Evolutionary conservation across 2,888 invertebrate species (phyloP), one percentile per base, ranked within the genome.

Genomic region (Machimus rusticus): DNA sequence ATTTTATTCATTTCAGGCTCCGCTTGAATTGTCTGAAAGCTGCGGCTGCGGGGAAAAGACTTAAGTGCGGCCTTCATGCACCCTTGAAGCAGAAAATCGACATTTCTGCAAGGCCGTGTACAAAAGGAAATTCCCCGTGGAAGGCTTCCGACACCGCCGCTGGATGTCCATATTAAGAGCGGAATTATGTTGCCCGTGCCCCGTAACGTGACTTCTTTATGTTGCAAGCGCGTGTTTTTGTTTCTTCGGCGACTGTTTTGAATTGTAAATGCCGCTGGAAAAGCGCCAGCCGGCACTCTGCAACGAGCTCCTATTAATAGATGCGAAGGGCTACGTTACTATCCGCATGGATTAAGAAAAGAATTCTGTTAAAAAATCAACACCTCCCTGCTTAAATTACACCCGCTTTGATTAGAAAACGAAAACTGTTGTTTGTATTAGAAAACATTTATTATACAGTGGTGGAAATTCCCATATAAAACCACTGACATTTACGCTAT

Each of bases 81-180:
- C 76, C 82, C 82, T 87, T 87, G 43, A 82, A 87, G 87, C 87
- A 82, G 82, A 87, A 87, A 87, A 87, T 87, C 82, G 87, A 87
- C 87, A 87, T 87, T 87, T 82, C 66, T 81, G 81, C 81, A 81
- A 81, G 81, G 81, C 51, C 55, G 19, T 8, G 19, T 8, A 39
- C 1, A 43, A 78, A n/a, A 39, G 43, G 12, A 78, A 78, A 39
- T 37, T 43, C 78, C n/a, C 19, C 5, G 23, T 39, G 43, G 78
- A 78, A 78, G 23, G 9, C 23, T 23, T 78, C 19, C 23, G 66
- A 66, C 66, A 66, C 12, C 12, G 46, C 23, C 66, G 12, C 28
- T 66, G 12, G 66, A 28, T 28, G 66, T 66, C 66, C 66, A 28
- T 14, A 66, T 66, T 28, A 19, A 66, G 39, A 43, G 14, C 46